Conservation (phyloP, 1,140 invertebrate species). For the Helicorthomorpha holstii region DNA sequence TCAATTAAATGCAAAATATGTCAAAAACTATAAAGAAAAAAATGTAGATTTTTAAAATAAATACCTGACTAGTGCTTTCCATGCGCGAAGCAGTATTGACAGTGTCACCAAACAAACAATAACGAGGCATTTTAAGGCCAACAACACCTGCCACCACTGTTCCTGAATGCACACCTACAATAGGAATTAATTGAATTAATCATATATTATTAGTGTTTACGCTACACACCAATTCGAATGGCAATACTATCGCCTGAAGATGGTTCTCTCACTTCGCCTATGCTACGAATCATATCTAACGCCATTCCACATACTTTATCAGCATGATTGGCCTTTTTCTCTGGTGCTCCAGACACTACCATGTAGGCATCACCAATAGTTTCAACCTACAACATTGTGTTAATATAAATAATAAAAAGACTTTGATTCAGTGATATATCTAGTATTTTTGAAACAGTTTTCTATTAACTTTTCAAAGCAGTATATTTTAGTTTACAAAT, state of each 20-base stretch:
- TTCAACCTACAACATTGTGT: slow-evolving; percentile 49
- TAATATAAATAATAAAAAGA: not conserved
- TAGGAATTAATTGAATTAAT: slow-evolving; percentile 3
- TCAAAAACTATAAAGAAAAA: not conserved
- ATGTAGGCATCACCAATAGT: slow-evolving; percentile 95
- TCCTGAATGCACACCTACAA: slow-evolving; percentile 50
- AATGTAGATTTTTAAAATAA: not conserved
- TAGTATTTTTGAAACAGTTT: not conserved
- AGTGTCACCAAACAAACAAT: slow-evolving; percentile 81
- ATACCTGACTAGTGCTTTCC: slow-evolving; percentile 64
- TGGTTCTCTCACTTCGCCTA: slow-evolving; percentile 73
- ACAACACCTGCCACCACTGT: slow-evolving; percentile 89
- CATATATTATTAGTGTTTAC: not conserved
- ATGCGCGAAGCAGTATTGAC: slow-evolving; percentile 82
- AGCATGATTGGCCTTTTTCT: slow-evolving; percentile 73
- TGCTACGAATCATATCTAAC: slow-evolving; percentile 86
- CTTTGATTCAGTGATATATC: not conserved
- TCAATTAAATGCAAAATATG: not conserved
- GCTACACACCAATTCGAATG: slow-evolving; percentile 58
- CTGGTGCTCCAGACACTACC: slow-evolving; percentile 88
- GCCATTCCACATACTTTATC: slow-evolving; percentile 92
- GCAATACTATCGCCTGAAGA: slow-evolving; percentile 75
- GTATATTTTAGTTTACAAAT: no score
- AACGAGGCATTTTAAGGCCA: slow-evolving; percentile 87
- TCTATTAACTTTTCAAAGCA: not conserved